Evolutionary conservation across 2,888 invertebrate genomes (phyloP).

Genomic region (Phyllotreta cruciferae): DNA sequence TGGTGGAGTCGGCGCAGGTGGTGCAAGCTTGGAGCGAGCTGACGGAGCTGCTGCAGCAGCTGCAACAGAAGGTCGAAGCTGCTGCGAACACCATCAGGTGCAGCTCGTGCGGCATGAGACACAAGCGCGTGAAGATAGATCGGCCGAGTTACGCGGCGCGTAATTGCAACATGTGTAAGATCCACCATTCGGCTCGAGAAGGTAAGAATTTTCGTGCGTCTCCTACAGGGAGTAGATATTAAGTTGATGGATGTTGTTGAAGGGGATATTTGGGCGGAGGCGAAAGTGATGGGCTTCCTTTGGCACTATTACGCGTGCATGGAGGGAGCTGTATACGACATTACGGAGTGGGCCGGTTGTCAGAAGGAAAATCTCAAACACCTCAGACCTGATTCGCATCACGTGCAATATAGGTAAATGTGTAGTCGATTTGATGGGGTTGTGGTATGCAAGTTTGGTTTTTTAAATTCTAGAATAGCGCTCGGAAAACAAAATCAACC

Average conservation of each 20-base stretch:
- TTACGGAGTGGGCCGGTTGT: constrained; percentile 97
- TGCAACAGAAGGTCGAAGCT: constrained; percentile 93
- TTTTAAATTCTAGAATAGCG: constrained; percentile 66
- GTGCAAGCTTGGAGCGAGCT: constrained; percentile 88
- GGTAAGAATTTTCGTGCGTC: no score
- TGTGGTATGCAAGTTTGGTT: neutral
- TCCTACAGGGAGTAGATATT: no score
- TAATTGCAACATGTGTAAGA: constrained; percentile 80
- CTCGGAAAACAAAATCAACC: constrained; percentile 66
- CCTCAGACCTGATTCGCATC: constrained; percentile 88
- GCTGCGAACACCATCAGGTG: constrained; percentile 94
- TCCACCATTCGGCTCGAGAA: constrained; percentile 89
- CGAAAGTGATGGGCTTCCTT: constrained; percentile 75
- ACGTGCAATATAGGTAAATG: constrained; percentile 77
- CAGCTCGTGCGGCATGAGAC: constrained; percentile 91
- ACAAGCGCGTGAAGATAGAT: constrained; percentile 84
- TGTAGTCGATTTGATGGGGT: constrained; percentile 7
- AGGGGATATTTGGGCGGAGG: constrained; percentile 98
- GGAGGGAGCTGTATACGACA: constrained; percentile 95
- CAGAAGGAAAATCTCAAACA: constrained; percentile 82
- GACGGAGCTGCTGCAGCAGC: constrained; percentile 83
- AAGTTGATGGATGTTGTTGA: constrained; percentile 51
- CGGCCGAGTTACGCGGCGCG: constrained; percentile 91
- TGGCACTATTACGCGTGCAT: constrained; percentile 97
- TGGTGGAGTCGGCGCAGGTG: constrained; percentile 78